Evolutionary conservation across 2,113 vertebrate species (phyloP), one percentile per base, ranked within the genome.

Genomic region (Chitala chitala): DNA sequence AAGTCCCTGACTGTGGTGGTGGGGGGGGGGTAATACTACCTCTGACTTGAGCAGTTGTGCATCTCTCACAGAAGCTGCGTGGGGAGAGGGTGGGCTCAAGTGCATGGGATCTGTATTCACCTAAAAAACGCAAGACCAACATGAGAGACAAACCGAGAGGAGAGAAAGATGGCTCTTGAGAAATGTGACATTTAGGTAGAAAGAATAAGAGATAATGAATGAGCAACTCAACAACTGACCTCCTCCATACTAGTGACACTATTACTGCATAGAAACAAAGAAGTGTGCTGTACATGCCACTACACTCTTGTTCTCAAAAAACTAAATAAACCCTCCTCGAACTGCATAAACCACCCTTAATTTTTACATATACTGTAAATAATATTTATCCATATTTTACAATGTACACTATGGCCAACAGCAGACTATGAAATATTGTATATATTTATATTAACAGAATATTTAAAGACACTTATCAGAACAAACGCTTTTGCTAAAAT

Each of bases 11-110:
- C 29, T 12, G 9, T 22, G 54, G 1, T 9, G 12, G 6, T 58
- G 31, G 10, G 2, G 29, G 20, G 33, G 59, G 59, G 3, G 24
- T 50, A 44, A 20, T 50, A 13, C 24, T 63, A 63, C 56, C 71
- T 73, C 71, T 48, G 58, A 63, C 22, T 70, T 70, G 24, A 53
- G 46, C n/a, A 64, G 58, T 26, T 22, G 22, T 20, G 26, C 36
- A 3, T 56, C 31, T 44, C 72, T 73, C 56, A 50, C 10, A 22
- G 29, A 9, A 33, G n/a, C 24, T 15, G 58, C 44, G 8, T 63
- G 56, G 26, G 20, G 29, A 10, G 42, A 56, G 71, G 42, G 12
- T 50, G 42, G 40, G 54, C 56, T 50, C 24, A 40, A 61, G 26
- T 22, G 40, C 17, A 24, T 12, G 42, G 17, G 24, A 61, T 59